Conservation (phyloP, 2,888 invertebrate genomes). For the Zaprionus bogoriensis region DNA sequence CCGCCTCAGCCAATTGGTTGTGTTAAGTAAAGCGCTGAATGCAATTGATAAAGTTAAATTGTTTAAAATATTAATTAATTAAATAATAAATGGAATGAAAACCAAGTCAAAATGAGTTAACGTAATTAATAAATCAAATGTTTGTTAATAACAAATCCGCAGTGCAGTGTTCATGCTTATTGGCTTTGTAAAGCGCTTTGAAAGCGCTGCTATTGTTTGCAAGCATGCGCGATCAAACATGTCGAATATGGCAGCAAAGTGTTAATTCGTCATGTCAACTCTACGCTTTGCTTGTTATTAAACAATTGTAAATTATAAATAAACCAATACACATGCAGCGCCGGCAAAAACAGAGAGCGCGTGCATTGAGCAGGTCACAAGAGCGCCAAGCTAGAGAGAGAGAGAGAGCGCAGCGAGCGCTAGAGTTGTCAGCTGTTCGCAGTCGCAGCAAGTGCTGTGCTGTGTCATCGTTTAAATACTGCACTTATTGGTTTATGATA, state of each 20-base stretch:
- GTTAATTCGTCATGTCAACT: too few species aligned
- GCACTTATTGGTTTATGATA: neutral
- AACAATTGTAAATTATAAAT: conserved; percentile 66
- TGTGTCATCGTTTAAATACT: neutral
- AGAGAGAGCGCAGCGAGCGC: neutral
- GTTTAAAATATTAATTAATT: neutral
- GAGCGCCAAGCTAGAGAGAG: neutral
- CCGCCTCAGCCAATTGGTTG: conserved; percentile 7
- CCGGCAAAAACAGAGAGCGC: conserved; percentile 72
- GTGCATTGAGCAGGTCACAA: conserved; percentile 8
- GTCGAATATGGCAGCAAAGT: too few species aligned
- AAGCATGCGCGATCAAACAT: too few species aligned
- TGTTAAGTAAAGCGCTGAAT: neutral
- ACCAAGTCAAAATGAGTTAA: too few species aligned
- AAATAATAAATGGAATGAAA: neutral
- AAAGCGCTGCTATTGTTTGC: too few species aligned
- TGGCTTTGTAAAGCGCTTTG: too few species aligned
- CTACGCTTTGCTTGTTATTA: conserved; percentile 23
- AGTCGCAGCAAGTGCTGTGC: conserved; percentile 3
- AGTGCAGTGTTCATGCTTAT: too few species aligned
- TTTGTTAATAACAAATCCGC: too few species aligned
- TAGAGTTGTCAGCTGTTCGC: conserved; percentile 57
- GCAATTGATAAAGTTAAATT: too few species aligned
- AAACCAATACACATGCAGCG: conserved; percentile 64
- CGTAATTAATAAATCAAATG: neutral